Percentiles rank a stretch among this genome's conserved stretches.
phyloP scores from a whole-genome alignment of 2,888 invertebrate genomes.

The Elgonia sp. region DNA sequence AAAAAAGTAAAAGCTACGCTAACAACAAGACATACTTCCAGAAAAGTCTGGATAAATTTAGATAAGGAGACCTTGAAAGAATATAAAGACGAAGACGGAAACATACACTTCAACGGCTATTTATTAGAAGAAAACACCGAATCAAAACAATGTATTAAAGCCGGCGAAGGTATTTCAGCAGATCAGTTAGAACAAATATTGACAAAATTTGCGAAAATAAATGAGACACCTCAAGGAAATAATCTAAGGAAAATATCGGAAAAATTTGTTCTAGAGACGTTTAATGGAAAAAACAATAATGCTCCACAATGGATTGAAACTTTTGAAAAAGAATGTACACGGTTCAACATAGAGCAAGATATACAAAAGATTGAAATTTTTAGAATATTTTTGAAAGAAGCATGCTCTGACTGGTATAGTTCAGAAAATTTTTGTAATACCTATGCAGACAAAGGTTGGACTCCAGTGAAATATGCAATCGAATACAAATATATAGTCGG shows the following conservation, averaged over 20 bases:
- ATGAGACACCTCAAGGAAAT: constrained; percentile 12
- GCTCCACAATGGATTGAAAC: constrained; percentile 74
- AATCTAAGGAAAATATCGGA: constrained; percentile 69
- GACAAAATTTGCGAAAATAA: constrained; percentile 41
- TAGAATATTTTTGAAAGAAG: constrained; percentile 56
- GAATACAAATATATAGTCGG: constrained; percentile 64
- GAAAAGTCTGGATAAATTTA: constrained; percentile 76
- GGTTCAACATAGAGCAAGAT: constrained; percentile 65
- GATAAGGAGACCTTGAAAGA: constrained; percentile 64
- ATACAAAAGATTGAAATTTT: constrained; percentile 63
- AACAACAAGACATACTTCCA: constrained; percentile 73
- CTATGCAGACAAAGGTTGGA: constrained; percentile 73
- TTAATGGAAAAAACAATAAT: constrained; percentile 75
- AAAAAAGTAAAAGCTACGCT: constrained; percentile 73
- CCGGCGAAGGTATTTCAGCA: constrained; percentile 29
- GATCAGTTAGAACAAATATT: constrained; percentile 57
- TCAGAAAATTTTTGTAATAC: constrained; percentile 69
- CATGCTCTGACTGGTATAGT: constrained; percentile 72
- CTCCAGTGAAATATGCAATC: constrained; percentile 67
- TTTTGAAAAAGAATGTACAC: constrained; percentile 77
- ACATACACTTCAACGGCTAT: constrained; percentile 51
- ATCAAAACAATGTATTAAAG: not conserved
- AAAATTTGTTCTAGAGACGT: constrained; percentile 75
- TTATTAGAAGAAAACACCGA: constrained; percentile 27
- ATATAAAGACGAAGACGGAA: constrained; percentile 71